Percentiles rank a stretch among this genome's conserved stretches.
These are phyloP conservation scores for Holothuria scabra DNA, from an alignment of 53 echinoderm and acorn worm species.

Conservation along the genomic window DNA sequence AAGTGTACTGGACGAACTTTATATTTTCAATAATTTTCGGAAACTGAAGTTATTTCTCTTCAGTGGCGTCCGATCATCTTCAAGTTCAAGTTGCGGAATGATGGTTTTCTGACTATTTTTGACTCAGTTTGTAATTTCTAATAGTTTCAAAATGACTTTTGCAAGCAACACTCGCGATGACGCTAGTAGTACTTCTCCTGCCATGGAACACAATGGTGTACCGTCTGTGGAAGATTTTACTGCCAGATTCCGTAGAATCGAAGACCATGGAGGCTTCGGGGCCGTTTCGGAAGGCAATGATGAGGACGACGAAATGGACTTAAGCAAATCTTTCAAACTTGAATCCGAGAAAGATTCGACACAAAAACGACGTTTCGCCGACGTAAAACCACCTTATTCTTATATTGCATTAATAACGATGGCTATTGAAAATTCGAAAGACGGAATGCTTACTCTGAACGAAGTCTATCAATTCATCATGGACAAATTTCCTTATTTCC, in stretches of 20 bases:
- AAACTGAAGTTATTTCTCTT: too few species aligned
- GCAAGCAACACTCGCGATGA: background rate
- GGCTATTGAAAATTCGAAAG: conserved; percentile 87
- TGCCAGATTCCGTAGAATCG: background rate
- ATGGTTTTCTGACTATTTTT: background rate
- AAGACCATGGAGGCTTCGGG: background rate
- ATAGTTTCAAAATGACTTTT: conserved; percentile 5
- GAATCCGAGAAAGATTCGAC: background rate
- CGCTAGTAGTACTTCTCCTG: background rate
- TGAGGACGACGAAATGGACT: background rate
- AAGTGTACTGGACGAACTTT: too few species aligned
- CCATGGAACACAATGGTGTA: background rate
- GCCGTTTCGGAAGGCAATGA: background rate
- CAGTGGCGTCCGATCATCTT: too few species aligned
- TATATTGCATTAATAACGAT: conserved; percentile 92
- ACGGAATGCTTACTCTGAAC: conserved; percentile 88
- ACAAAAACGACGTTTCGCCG: conserved; percentile 77
- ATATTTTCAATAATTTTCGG: too few species aligned
- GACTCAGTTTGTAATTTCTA: background rate
- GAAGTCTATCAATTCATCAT: conserved; percentile 87
- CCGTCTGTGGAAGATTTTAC: conserved; percentile 14
- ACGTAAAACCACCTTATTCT: conserved; percentile 90
- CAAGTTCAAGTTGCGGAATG: background rate
- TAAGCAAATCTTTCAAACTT: too few species aligned
- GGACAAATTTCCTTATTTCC: conserved; percentile 86